phyloP scores from a whole-genome alignment of 2,888 invertebrate genomes.

The Aspidiotus destructor region DNA sequence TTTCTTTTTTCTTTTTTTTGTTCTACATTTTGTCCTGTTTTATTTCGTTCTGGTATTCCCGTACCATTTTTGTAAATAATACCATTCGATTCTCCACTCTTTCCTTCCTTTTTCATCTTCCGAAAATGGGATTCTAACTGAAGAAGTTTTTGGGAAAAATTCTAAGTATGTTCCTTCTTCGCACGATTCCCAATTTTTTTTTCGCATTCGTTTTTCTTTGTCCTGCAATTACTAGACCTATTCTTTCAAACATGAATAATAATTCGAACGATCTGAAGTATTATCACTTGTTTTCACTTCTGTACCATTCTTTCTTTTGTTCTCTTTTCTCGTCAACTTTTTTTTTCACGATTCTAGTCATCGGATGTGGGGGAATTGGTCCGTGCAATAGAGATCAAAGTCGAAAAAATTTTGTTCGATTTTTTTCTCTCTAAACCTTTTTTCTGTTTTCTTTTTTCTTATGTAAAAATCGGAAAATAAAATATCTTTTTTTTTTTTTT shows the following conservation, averaged over 20 bases:
- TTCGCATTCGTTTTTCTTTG: no score
- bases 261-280: no score
- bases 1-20: conserved; percentile 8
- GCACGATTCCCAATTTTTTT: no score
- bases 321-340: no score
- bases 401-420: background rate
- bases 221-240: no score
- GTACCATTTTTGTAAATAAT: conserved; percentile 22
- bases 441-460: conserved; percentile 18
- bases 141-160: no score
- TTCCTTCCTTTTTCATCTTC: conserved; percentile 14
- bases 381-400: background rate
- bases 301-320: no score
- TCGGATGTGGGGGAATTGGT: background rate
- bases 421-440: conserved; percentile 18
- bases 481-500: background rate
- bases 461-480: background rate
- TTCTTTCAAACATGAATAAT: no score
- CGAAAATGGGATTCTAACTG: background rate
- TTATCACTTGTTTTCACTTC: no score
- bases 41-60: conserved; percentile 19
- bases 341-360: no score
- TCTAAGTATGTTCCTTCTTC: no score
- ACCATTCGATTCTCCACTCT: conserved; percentile 6
- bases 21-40: background rate